Conservation (phyloP, 2,888 invertebrate species). For the Drosophila atroscutellata region DNA sequence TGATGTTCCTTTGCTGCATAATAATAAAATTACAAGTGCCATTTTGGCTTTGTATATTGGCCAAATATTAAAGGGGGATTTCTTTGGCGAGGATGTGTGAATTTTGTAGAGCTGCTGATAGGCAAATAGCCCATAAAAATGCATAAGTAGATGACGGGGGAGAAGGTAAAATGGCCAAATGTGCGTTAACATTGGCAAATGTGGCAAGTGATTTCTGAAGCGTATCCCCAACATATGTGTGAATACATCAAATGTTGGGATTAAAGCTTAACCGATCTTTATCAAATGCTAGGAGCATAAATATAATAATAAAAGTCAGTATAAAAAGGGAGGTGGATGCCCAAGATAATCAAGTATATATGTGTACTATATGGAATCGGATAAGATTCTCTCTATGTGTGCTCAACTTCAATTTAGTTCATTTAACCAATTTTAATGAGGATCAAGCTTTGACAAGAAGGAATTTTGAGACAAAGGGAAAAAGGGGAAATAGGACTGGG, state of each 20-base stretch:
- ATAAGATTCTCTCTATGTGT: too few relatives aligned
- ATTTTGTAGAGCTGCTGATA: slow-evolving; percentile 33
- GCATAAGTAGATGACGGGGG: slow-evolving; percentile 28
- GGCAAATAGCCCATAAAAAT: slow-evolving; percentile 69
- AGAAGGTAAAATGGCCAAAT: neutral
- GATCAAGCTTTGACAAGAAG: too few relatives aligned
- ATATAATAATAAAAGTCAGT: neutral
- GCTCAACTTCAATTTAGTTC: too few relatives aligned
- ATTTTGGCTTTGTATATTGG: slow-evolving; percentile 74
- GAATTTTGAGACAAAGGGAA: too few relatives aligned
- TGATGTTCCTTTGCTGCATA: slow-evolving; percentile 45
- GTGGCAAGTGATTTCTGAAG: neutral
- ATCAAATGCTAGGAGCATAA: neutral
- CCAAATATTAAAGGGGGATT: slow-evolving; percentile 82
- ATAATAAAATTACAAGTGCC: slow-evolving; percentile 83
- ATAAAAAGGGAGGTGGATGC: too few relatives aligned
- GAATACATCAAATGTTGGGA: neutral
- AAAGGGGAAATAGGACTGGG: rapidly evolving
- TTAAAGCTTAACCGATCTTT: neutral
- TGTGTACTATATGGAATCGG: too few relatives aligned
- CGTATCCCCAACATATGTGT: neutral
- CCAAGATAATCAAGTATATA: too few relatives aligned
- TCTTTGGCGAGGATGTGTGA: slow-evolving; percentile 21
- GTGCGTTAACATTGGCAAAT: neutral
- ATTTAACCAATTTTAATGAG: too few relatives aligned